Evolutionary conservation across 2,888 invertebrate genomes (phyloP), one percentile per base, ranked within the genome.

Genomic region (Pachliopta kotzebuea): DNA sequence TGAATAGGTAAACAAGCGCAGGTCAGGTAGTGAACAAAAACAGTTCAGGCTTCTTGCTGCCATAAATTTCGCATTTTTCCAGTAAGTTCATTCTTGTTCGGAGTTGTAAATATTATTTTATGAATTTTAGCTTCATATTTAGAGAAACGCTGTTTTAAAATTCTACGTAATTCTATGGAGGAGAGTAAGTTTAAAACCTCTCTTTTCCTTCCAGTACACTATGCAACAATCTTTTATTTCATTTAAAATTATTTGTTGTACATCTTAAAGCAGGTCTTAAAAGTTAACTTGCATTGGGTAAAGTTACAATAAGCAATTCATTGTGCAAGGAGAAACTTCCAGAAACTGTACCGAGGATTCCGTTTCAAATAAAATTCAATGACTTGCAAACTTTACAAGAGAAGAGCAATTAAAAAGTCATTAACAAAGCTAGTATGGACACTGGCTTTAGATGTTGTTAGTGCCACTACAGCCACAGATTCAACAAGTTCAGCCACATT

Each of bases 321-420:
- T 45, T 45, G 18, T 45, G 45, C n/a, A 45, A 45, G 45, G 7
- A 45, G n/a, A 56, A 60, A 62, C 55, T 56, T 64, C 56, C 18
- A 17, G 21, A 24, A 24, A 54, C 45, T 52, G 54, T 57, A 45
- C 53, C 37, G n/a, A 20, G 37, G 37, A 60, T 24, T 60, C 59
- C 56, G 55, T 24, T 63, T 62, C 56, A 56, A 66, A 66, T 63
- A 62, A 65, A 66, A 65, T 49, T 59, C 63, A 58, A 62, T 71
- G 70, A 72, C 68, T 71, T 71, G 70, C 68, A 62, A 69, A 69
- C 67, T 66, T 59, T 56, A 74, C 76, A 70, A 80, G 80, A 77
- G 80, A 76, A 81, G 78, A 84, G 86, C 80, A 85, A 88, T 86
- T 85, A 86, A 86, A 84, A 86, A 81, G 78, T 78, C 82, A 86